Conservation (phyloP, 1,140 invertebrate genomes). For the Asbolus verrucosus region DNA sequence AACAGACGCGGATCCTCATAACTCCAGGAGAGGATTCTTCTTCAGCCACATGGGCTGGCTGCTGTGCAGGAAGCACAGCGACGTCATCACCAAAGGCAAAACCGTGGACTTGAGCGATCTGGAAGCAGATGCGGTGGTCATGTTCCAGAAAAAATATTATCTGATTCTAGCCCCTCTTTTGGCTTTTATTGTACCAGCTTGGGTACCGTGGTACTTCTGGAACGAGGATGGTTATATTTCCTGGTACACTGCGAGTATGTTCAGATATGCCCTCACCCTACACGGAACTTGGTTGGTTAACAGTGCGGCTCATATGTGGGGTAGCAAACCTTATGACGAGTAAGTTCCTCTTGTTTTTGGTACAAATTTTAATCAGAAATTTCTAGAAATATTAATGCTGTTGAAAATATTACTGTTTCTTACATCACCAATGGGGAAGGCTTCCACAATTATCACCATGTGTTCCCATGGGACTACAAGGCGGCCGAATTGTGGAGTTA, state of each 20-base stretch:
- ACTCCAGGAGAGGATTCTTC: constrained; percentile 67
- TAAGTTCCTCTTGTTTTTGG: constrained; percentile 66
- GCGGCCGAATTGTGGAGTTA: constrained; percentile 75
- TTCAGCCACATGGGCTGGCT: constrained; percentile 80
- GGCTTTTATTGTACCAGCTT: not conserved
- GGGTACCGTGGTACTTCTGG: constrained; percentile 51
- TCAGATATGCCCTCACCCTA: constrained; percentile 74
- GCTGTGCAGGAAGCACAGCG: constrained; percentile 62
- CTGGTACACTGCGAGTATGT: constrained; percentile 69
- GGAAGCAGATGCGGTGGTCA: constrained; percentile 75
- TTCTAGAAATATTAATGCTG: too few species aligned
- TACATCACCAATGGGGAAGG: constrained; percentile 68
- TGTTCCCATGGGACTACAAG: constrained; percentile 83
- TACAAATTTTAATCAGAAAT: too few species aligned
- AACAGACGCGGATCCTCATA: constrained; percentile 73
- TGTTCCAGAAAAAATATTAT: constrained; percentile 69
- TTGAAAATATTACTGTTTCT: constrained; percentile 67
- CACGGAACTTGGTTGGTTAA: constrained; percentile 86
- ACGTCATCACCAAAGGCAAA: constrained; percentile 82
- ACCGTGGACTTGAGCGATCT: constrained; percentile 84
- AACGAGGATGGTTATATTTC: constrained; percentile 68
- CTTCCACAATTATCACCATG: constrained; percentile 94
- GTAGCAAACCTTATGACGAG: constrained; percentile 80
- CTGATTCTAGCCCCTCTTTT: not conserved
- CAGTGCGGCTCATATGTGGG: constrained; percentile 81